Percentiles rank a stretch among this genome's conserved stretches.
These are phyloP conservation scores for Temnothorax rugatulus DNA, from an alignment of 2,888 invertebrate species.

Conservation along the genomic window DNA sequence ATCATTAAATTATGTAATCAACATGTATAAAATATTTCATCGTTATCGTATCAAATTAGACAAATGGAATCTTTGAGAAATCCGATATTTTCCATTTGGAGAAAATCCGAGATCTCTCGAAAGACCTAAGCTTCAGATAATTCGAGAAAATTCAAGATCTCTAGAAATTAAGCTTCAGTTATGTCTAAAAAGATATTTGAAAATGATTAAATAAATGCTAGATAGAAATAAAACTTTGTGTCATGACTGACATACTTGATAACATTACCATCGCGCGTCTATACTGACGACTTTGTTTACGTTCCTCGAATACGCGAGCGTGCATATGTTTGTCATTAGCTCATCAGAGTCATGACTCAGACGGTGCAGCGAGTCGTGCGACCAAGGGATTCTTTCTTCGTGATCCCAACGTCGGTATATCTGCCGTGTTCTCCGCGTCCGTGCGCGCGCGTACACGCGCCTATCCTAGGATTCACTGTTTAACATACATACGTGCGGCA, in stretches of 20 bases:
- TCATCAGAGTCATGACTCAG: conserved; percentile 73
- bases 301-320: conserved; percentile 50
- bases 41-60: neutral
- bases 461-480: conserved; percentile 70
- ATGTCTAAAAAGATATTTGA: neutral
- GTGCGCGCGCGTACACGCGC: conserved; percentile 27
- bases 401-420: conserved; percentile 59
- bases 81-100: neutral
- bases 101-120: neutral
- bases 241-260: neutral
- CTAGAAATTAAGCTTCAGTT: neutral
- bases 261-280: conserved; percentile 24
- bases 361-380: conserved; percentile 55
- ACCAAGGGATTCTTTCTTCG: conserved; percentile 75
- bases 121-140: neutral
- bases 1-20: neutral
- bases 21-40: neutral
- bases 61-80: neutral
- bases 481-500: conserved; percentile 61
- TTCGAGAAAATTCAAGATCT: neutral
- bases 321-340: conserved; percentile 74
- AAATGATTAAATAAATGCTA: neutral
- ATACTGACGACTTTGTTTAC: conserved; percentile 62
- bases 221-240: neutral
- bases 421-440: neutral